These are phyloP conservation scores for Sebastes goodei DNA, from an alignment of 2,797 vertebrate genomes.

Conservation along the genomic window DNA sequence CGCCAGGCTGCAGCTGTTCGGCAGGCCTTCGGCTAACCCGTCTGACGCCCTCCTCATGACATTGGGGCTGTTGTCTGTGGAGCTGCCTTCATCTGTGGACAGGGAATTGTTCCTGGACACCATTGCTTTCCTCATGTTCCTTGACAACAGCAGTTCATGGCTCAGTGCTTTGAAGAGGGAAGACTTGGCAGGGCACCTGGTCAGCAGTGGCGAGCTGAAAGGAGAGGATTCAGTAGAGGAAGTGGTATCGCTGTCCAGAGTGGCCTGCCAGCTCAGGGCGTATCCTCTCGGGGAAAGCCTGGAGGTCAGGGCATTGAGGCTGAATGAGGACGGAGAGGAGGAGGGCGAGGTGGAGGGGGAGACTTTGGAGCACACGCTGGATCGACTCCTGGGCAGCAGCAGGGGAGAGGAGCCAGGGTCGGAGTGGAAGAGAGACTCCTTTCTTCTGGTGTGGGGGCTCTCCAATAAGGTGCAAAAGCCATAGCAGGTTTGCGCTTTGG, in stretches of 20 bases:
- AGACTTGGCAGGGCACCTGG: constrained; percentile 76
- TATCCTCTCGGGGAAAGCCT: constrained; percentile 73
- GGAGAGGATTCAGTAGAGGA: constrained; percentile 88
- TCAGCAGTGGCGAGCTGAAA: constrained; percentile 84
- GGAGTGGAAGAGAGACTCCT: constrained; percentile 91
- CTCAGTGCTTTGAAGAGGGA: constrained; percentile 85
- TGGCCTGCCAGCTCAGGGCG: constrained; percentile 73
- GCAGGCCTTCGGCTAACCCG: constrained; percentile 73
- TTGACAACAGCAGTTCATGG: constrained; percentile 84
- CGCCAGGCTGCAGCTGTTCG: constrained; percentile 70
- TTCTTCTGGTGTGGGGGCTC: constrained; percentile 93
- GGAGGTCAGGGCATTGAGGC: constrained; percentile 74
- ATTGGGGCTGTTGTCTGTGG: constrained; percentile 91
- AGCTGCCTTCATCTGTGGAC: constrained; percentile 92
- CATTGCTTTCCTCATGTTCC: constrained; percentile 79
- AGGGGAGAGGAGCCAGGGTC: constrained; percentile 78
- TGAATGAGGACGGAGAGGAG: constrained; percentile 75
- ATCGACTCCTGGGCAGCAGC: constrained; percentile 80
- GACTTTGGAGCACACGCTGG: constrained; percentile 76
- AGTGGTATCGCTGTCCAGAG: constrained; percentile 88
- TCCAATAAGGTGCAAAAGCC: constrained; percentile 95
- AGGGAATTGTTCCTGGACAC: constrained; percentile 88
- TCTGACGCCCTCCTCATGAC: constrained; percentile 85
- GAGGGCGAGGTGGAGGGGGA: constrained; percentile 48
- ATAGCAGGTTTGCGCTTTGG: constrained; percentile 88